Percentiles rank a stretch among this genome's conserved stretches.
These are phyloP conservation scores for Lasius platythorax DNA, from an alignment of 2,888 invertebrate genomes.

Conservation along the genomic window DNA sequence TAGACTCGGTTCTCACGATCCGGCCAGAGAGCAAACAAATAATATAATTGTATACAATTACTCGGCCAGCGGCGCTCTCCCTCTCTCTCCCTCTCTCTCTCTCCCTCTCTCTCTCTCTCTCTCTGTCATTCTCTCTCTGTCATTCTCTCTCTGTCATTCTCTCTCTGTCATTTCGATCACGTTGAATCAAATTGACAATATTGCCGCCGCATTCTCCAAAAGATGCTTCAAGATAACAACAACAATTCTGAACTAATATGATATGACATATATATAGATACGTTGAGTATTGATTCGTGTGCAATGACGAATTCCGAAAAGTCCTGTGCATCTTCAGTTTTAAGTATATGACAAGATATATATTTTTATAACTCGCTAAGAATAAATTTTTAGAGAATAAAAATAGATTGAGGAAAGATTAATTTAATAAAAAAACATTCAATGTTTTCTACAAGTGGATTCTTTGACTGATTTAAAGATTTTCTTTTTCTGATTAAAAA, in stretches of 20 bases:
- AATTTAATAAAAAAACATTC: neutral
- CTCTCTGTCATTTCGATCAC: conserved; percentile 49
- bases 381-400: neutral
- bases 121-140: too few relatives aligned
- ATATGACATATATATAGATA: neutral
- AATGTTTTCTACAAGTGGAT: neutral
- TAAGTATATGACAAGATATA: neutral
- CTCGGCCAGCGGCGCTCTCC: conserved; percentile 19
- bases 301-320: neutral
- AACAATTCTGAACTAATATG: neutral
- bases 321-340: neutral
- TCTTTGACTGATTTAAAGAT: neutral
- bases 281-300: neutral
- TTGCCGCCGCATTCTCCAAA: neutral
- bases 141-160: too few relatives aligned
- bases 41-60: conserved; percentile 54
- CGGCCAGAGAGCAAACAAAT: conserved; percentile 50
- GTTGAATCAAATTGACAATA: conserved; percentile 33
- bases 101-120: neutral
- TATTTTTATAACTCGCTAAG: neutral
- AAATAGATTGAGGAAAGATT: neutral
- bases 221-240: neutral
- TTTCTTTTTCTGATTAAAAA: too few relatives aligned
- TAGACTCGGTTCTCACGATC: conserved; percentile 51
- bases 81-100: neutral